A percentile compares a stretch with the other conserved stretches of the same genome.
These are phyloP conservation scores for Erythrolamprus reginae DNA, from an alignment of 2,113 vertebrate genomes.

Conservation along the genomic window DNA sequence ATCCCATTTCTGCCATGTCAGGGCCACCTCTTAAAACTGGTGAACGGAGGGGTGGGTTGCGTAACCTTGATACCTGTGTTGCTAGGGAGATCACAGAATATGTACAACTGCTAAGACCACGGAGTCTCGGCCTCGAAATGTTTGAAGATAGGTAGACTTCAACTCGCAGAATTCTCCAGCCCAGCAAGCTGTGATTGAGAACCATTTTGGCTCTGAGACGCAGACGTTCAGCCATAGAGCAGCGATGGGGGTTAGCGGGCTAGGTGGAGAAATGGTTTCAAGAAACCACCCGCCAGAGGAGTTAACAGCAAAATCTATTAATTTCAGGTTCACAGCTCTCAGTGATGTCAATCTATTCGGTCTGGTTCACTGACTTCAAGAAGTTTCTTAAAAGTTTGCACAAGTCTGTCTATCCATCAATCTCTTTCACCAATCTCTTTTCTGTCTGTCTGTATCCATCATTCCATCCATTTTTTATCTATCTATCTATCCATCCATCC, in stretches of 20 bases:
- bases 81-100: not conserved
- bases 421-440: not conserved
- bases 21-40: not conserved
- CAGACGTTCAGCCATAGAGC: not conserved
- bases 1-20: not conserved
- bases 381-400: not conserved
- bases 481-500: not conserved
- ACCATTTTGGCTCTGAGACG: not conserved
- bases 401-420: not conserved
- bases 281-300: not conserved
- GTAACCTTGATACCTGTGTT: not conserved
- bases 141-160: not conserved
- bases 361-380: not conserved
- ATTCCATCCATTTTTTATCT: not conserved
- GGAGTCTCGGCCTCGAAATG: not conserved
- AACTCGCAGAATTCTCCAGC: not conserved
- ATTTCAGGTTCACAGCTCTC: not conserved
- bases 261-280: not conserved
- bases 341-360: not conserved
- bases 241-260: not conserved
- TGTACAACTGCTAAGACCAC: not conserved
- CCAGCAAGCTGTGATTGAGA: not conserved
- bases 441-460: not conserved
- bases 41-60: not conserved
- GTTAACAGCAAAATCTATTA: not conserved